These are phyloP conservation scores for Iselma pallidipennis DNA, from an alignment of 2,888 invertebrate genomes.

Conservation along the genomic window DNA sequence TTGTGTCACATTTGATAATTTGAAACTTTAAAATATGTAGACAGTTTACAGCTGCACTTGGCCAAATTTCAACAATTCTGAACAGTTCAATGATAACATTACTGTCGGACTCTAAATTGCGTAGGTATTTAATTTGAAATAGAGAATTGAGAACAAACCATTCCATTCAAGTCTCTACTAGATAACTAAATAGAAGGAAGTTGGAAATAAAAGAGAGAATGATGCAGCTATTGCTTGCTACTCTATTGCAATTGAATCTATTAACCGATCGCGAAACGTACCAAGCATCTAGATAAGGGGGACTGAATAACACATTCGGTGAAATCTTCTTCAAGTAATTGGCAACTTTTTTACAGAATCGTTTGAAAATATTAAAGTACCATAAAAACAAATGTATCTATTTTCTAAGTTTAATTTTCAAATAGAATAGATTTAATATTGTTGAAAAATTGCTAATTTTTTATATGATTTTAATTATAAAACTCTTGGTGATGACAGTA, in stretches of 20 bases:
- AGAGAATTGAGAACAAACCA: neutral
- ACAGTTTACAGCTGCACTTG: neutral
- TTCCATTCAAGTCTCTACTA: neutral
- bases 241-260: conserved; percentile 1
- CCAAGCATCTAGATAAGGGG: neutral
- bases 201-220: neutral
- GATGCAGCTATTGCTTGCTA: neutral
- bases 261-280: neutral
- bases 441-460: too few relatives aligned
- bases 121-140: neutral
- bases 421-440: too few relatives aligned
- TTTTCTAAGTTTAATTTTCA: too few relatives aligned
- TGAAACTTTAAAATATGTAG: neutral
- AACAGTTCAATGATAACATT: neutral
- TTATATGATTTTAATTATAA: neutral
- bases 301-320: neutral
- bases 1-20: neutral
- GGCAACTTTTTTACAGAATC: neutral
- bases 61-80: conserved; percentile 2
- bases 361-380: too few relatives aligned
- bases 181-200: neutral
- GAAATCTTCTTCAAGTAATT: neutral
- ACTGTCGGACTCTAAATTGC: neutral
- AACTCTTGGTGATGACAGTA: neutral
- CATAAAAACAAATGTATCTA: too few relatives aligned